Percentiles rank a stretch among this genome's conserved stretches.
These are phyloP conservation scores for Poecilia latipinna DNA, from an alignment of 2,113 vertebrate genomes.

Conservation along the genomic window DNA sequence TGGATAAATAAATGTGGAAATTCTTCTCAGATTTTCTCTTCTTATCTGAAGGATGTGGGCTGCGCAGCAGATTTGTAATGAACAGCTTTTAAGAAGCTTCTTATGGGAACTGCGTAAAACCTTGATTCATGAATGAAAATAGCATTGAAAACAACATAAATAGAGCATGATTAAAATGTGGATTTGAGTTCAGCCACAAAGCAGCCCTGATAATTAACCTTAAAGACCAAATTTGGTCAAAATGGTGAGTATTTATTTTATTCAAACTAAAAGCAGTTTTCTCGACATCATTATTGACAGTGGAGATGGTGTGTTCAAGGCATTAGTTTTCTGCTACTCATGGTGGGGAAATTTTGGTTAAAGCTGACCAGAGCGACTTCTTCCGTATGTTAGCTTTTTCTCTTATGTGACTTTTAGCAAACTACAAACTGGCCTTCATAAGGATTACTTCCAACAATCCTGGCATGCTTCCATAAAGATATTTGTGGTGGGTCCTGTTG, in stretches of 20 bases:
- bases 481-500: too few relatives aligned
- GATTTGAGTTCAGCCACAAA: not conserved
- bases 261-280: not conserved
- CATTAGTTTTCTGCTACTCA: not conserved
- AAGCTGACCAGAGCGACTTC: not conserved
- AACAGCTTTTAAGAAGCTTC: constrained; percentile 26
- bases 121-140: constrained; percentile 16
- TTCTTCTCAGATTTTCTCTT: constrained; percentile 42
- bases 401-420: not conserved
- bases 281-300: not conserved
- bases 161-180: not conserved
- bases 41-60: constrained; percentile 41
- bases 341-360: not conserved
- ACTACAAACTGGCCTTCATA: not conserved
- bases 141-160: constrained; percentile 16
- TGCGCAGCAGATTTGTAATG: constrained; percentile 28
- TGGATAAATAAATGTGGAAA: constrained; percentile 65
- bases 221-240: not conserved
- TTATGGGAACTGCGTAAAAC: not conserved
- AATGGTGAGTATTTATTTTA: not conserved
- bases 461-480: not conserved
- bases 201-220: not conserved
- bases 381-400: too few relatives aligned
- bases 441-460: not conserved
- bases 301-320: not conserved